A percentile compares a stretch with the other conserved stretches of the same genome.
Conservation (phyloP, 2,113 vertebrate species). For the Malurus melanocephalus region DNA sequence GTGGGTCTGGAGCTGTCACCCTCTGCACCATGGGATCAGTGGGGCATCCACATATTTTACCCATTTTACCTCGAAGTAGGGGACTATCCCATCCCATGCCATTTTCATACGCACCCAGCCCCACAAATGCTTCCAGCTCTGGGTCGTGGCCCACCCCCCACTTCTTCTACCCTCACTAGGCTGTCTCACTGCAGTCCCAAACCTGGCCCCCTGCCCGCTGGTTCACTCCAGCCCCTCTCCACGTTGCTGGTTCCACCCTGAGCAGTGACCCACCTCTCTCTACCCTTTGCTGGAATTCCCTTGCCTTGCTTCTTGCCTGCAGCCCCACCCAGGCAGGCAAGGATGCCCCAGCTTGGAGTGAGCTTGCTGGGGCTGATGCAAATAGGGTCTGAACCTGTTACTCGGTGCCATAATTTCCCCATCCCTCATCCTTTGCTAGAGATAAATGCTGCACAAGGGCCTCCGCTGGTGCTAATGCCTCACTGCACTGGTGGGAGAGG, state of each 20-base stretch:
- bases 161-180: neutral
- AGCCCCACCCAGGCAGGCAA: neutral
- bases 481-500: accelerated
- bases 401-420: accelerated
- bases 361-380: accelerated
- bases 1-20: accelerated
- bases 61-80: accelerated
- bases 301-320: neutral
- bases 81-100: neutral
- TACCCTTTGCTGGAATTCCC: accelerated
- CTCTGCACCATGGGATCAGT: neutral
- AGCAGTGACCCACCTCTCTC: neutral
- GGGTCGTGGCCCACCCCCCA: accelerated
- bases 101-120: neutral
- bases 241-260: accelerated
- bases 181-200: neutral
- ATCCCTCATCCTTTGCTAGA: neutral
- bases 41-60: accelerated
- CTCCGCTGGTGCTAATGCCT: accelerated
- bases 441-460: neutral
- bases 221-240: neutral
- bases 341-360: neutral
- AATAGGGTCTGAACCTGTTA: accelerated
- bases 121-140: neutral
- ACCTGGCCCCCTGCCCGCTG: neutral